Conservation (phyloP, 2,888 invertebrate species). For the Polymixis flavicincta region DNA sequence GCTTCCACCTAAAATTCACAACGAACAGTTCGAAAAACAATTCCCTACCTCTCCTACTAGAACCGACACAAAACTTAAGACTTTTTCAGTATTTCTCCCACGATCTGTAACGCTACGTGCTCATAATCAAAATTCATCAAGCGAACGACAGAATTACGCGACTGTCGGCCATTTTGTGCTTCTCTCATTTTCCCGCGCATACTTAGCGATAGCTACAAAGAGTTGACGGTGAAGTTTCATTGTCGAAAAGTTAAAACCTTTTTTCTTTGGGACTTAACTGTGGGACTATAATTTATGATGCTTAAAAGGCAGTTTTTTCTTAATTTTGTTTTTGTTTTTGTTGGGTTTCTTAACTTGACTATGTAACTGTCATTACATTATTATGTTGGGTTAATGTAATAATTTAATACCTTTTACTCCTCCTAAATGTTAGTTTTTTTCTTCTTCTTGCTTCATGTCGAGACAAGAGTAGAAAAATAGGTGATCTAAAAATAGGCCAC, state of each 20-base stretch:
- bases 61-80: conserved; percentile 20
- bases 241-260: conserved; percentile 42
- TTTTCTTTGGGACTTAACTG: conserved; percentile 28
- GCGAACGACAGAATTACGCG: conserved; percentile 43
- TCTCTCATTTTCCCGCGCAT: conserved; percentile 35
- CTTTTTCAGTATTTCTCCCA: conserved; percentile 57
- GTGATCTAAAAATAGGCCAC: neutral
- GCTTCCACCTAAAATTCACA: neutral
- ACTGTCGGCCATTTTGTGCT: conserved; percentile 49
- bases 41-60: neutral
- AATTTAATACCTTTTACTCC: neutral
- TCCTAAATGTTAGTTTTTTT: neutral
- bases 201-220: conserved; percentile 43
- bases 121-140: conserved; percentile 65
- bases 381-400: neutral
- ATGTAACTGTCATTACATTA: neutral
- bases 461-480: neutral
- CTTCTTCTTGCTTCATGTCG: neutral
- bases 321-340: neutral
- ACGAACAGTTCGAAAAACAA: neutral
- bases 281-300: conserved; percentile 4
- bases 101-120: conserved; percentile 50
- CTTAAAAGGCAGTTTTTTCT: neutral
- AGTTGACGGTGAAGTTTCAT: conserved; percentile 44
- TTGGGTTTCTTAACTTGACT: no score